Conservation (phyloP, 2,113 vertebrate genomes). For the Neopipo cinnamomea region DNA sequence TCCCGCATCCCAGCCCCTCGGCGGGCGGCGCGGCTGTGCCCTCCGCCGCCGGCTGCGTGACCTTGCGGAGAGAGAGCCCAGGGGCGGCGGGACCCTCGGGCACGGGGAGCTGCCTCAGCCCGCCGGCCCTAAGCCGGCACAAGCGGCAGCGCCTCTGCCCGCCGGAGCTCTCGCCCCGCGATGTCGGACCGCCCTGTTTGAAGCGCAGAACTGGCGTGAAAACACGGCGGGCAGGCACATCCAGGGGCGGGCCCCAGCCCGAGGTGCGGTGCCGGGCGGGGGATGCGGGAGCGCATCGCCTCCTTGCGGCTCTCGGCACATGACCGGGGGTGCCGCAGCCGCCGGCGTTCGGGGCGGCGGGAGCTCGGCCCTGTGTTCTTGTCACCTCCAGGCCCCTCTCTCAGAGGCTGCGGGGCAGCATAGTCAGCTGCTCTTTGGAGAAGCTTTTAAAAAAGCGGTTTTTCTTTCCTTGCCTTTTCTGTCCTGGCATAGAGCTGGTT, state of each 20-base stretch:
- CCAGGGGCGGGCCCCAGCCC: neutral
- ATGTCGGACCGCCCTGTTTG: accelerated
- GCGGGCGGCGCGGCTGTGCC: neutral
- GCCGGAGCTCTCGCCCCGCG: accelerated
- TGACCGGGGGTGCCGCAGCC: neutral
- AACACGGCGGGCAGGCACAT: accelerated
- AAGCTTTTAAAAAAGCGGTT: accelerated
- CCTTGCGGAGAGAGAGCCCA: too few relatives aligned
- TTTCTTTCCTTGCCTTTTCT: neutral
- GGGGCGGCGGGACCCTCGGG: too few relatives aligned
- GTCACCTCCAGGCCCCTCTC: too few relatives aligned
- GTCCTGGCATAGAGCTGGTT: neutral
- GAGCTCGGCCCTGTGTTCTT: neutral
- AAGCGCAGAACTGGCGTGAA: accelerated
- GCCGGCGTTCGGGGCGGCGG: neutral
- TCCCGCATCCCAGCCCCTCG: too few relatives aligned
- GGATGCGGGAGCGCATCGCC: neutral
- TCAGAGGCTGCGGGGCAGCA: neutral
- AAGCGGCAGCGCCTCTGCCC: neutral
- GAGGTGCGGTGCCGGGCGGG: neutral
- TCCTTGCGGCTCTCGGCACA: neutral
- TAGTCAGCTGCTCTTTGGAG: accelerated
- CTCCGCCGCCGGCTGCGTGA: neutral
- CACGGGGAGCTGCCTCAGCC: neutral
- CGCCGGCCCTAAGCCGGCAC: neutral